A percentile compares a stretch with the other conserved stretches of the same genome.
Evolutionary conservation across 2,888 invertebrate genomes (phyloP).

Genomic region (Xestia ashworthii): DNA sequence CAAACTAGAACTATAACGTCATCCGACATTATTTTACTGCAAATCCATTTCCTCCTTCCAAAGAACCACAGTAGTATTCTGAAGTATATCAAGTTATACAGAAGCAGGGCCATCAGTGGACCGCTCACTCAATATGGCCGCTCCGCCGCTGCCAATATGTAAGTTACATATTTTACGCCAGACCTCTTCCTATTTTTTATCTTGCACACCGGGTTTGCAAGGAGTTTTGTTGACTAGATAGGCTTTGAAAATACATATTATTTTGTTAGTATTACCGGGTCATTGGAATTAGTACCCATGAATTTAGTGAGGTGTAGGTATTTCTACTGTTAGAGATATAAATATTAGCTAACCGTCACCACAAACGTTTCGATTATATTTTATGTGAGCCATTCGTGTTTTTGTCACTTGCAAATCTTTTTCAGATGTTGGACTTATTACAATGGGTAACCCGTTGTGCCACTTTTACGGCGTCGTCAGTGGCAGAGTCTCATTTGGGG

Average conservation of each 20-base stretch:
- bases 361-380: background rate
- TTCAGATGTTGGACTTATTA: background rate
- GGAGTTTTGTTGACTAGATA: constrained; percentile 60
- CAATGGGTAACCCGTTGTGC: background rate
- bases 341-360: background rate
- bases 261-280: background rate
- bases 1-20: background rate
- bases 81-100: constrained; percentile 43
- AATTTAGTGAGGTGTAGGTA: background rate
- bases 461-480: background rate
- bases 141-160: constrained; percentile 84
- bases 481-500: background rate
- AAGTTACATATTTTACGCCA: constrained; percentile 87
- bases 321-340: background rate
- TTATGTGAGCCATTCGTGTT: background rate
- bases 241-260: constrained; percentile 8
- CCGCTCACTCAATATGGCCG: constrained; percentile 84
- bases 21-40: background rate
- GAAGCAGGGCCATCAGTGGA: constrained; percentile 59
- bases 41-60: constrained; percentile 7
- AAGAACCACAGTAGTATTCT: constrained; percentile 9
- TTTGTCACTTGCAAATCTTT: background rate
- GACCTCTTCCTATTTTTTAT: constrained; percentile 83
- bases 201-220: constrained; percentile 70
- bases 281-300: background rate